Evolutionary conservation across 1,140 invertebrate species (phyloP), one percentile per base, ranked within the genome.

Genomic region (Nasonia longicornis): DNA sequence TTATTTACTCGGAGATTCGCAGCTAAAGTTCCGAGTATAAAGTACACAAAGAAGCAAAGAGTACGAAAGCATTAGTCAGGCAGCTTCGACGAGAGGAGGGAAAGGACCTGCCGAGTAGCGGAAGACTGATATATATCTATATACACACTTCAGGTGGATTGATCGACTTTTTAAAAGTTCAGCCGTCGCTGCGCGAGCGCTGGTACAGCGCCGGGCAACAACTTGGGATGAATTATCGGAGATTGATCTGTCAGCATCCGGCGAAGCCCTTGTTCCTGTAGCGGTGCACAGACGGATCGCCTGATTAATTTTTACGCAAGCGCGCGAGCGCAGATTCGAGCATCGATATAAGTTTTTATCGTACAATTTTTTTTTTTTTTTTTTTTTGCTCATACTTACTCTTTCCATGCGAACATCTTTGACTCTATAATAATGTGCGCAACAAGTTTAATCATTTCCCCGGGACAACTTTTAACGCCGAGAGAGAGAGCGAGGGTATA

Each of bases 91-190:
- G 42, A 73, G 20, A 48, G 22, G 7, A 26, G 26, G 26, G 26
- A 73, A 16, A 58, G 20, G 16, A 20, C 16, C 6, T 58, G 52
- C 52, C 4, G 20, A 7, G 12, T 20, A 58, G 69, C 31, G 4
- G 29, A 74, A 63, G 12, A 26, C 58, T 31, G 29, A 66, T 42
- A 42, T 42, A 42, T 42, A 42, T 8, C 3, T 38, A 38, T 38
- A 38, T 38, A 8, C 26, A 35, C 20, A 76, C 20, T 76, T 66
- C 38, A 35, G 58, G 35, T 16, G 29, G 45, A 72, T 79, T 80
- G 26, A 80, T 69, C 31, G 63, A 75, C 16, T 69, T 80, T 80
- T 52, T 69, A 64, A 73, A 80, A 75, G 35, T 79, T 67, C n/a
- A 67, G 29, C 14, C 42, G 38, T 8, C 67, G 79, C 7, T 42